A percentile compares a stretch with the other conserved stretches of the same genome.
Evolutionary conservation across 2,113 vertebrate genomes (phyloP).

Genomic region (Leucopsar rothschildi): DNA sequence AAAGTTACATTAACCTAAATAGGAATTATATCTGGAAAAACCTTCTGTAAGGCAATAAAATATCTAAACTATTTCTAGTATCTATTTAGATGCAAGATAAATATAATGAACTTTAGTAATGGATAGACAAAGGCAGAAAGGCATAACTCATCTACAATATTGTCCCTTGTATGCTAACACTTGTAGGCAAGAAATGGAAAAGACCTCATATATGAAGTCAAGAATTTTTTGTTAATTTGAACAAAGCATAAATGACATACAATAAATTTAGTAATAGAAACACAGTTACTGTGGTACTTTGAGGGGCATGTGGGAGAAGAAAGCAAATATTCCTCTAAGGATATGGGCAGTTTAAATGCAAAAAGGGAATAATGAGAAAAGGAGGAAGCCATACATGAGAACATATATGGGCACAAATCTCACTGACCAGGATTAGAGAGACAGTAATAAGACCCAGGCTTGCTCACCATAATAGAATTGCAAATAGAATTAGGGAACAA

Average conservation of each 20-base stretch:
- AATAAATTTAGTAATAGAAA: background rate
- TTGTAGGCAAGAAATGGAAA: background rate
- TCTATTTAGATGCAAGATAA: background rate
- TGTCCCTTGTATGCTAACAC: background rate
- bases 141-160: fast-evolving
- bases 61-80: background rate
- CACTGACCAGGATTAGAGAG: background rate
- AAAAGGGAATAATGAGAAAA: background rate
- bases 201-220: background rate
- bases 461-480: background rate
- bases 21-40: background rate
- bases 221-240: background rate
- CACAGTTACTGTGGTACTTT: background rate
- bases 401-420: background rate
- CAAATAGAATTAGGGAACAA: background rate
- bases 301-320: background rate
- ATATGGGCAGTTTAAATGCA: background rate
- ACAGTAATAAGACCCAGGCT: background rate
- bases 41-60: background rate
- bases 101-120: background rate
- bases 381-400: background rate
- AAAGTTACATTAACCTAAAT: background rate
- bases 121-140: background rate
- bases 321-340: fast-evolving
- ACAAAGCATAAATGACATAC: background rate